Base-by-base conservation (phyloP, 2,797 vertebrate genomes). In the Brotogeris chrysoptera region DNA sequence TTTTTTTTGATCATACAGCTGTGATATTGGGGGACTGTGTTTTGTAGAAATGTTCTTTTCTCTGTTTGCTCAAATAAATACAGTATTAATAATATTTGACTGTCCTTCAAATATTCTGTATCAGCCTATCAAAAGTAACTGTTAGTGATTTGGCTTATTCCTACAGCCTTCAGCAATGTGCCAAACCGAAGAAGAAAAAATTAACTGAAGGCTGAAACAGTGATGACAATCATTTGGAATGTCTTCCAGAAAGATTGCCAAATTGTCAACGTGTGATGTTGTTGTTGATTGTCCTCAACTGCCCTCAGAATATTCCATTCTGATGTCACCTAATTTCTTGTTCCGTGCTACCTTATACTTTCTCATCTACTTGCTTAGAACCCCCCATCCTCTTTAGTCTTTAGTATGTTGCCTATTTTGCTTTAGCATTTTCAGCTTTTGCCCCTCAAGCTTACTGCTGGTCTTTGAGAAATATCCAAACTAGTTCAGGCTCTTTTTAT, bases 1-100 rank as follows among this genome's bases (percentile, higher is more conserved):
- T 96, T 96, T 96, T 90, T 88, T 34, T 50, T 65, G 46, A 88
- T 94, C 80, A 92, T 96, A 94, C 93, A 97, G 93, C 91, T 84
- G 39, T 94, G 90, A 93, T 92, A 79, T 74, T 95, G 81, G 80
- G 61, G 80, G 70, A 68, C 72, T 91, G 10, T 2, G 3, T 94
- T 95, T 92, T 61, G 34, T 84, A 86, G 39, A 78, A 88, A 55
- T 55, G 70, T 76, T 92, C 39, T 77, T 84, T 95, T 91, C 77
- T 83, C 55, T 77, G 74, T 91, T 96, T 89, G 80, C 69, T 92
- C 34, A 85, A 88, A 41, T 89, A 97, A 91, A 44, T 49, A 34
- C 15, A 76, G 57, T 74, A 95, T 97, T 96, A 92, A 90, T 94
- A 66, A 90, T 93, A 71, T 93, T 88, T 94, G 73, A 69, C 50